These are phyloP conservation scores for Pristionchus exspectatus DNA, from an alignment of 2,888 invertebrate species.

Conservation along the genomic window DNA sequence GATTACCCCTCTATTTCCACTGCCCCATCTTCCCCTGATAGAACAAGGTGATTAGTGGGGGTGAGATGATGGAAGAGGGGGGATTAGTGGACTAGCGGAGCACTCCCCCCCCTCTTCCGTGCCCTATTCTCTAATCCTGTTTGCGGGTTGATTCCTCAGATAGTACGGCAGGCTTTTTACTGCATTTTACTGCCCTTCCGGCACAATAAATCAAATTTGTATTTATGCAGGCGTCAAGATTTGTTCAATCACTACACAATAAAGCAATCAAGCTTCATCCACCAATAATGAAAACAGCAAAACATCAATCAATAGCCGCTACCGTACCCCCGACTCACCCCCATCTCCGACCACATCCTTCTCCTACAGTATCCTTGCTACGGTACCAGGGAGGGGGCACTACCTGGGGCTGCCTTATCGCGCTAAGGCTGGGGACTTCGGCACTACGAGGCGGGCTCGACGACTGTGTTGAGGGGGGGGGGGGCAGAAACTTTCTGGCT, in stretches of 20 bases:
- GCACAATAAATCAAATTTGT: no score
- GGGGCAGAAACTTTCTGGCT: background rate
- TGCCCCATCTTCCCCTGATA: background rate
- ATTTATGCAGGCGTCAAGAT: no score
- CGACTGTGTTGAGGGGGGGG: background rate
- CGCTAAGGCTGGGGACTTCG: background rate
- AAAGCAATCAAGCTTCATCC: background rate
- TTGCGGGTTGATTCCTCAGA: background rate
- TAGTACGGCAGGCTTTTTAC: background rate
- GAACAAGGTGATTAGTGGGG: slow-evolving; percentile 20
- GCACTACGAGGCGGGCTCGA: no score
- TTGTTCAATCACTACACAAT: no score
- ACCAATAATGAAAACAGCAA: background rate
- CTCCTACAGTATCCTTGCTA: background rate
- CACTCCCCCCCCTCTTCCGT: background rate
- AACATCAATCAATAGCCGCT: background rate
- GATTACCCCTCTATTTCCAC: background rate
- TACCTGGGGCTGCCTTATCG: slow-evolving; percentile 7
- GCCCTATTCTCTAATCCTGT: slow-evolving; percentile 18
- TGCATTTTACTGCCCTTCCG: background rate
- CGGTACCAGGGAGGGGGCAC: background rate
- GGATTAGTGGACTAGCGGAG: background rate
- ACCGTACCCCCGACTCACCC: background rate
- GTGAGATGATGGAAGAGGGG: background rate
- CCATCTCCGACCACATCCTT: background rate